Conservation (phyloP, 2,888 invertebrate genomes). For the Torymus tubicola region DNA sequence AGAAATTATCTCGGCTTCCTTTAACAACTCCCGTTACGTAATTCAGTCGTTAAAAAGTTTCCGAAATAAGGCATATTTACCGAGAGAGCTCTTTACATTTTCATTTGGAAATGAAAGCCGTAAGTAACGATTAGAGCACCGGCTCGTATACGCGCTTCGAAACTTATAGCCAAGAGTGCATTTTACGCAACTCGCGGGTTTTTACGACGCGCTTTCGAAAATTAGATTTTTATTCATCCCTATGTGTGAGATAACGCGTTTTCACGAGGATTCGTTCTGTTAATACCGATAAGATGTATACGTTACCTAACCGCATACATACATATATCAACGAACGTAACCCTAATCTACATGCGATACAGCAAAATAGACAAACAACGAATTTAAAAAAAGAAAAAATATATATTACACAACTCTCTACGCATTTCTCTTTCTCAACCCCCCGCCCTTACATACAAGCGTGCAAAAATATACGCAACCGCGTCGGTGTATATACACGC, state of each 20-base stretch:
- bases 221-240: slow-evolving; percentile 37
- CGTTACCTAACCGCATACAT: too few species aligned
- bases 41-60: slow-evolving; percentile 10
- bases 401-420: too few species aligned
- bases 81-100: background rate
- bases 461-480: too few species aligned
- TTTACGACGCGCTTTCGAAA: slow-evolving; percentile 30
- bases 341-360: too few species aligned
- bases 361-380: too few species aligned
- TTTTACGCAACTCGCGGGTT: slow-evolving; percentile 20
- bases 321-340: too few species aligned
- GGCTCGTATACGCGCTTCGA: slow-evolving; percentile 3
- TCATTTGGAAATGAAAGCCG: slow-evolving; percentile 29
- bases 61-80: slow-evolving; percentile 10
- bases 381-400: too few species aligned
- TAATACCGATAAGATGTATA: background rate
- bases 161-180: slow-evolving; percentile 33
- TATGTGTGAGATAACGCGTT: slow-evolving; percentile 16
- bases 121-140: slow-evolving; percentile 30
- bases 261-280: slow-evolving; percentile 12
- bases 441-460: too few species aligned
- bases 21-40: background rate
- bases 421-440: too few species aligned
- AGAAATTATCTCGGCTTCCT: too few species aligned
- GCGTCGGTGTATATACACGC: too few species aligned